Conservation (phyloP, 1,140 invertebrate species). For the Bilobella aurantiaca region DNA sequence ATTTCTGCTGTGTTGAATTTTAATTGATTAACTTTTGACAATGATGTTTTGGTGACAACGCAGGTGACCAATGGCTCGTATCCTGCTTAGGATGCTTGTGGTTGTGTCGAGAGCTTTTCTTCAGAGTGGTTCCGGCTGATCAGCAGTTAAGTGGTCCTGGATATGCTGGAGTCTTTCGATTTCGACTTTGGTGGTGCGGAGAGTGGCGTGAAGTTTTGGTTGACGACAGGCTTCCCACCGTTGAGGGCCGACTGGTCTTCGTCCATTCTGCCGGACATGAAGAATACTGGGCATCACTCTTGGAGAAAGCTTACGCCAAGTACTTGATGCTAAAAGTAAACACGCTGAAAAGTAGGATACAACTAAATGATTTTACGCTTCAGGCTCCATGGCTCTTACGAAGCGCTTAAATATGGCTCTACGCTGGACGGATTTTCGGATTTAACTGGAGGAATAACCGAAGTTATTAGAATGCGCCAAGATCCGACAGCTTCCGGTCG, state of each 20-base stretch:
- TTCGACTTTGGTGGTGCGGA: constrained; percentile 90
- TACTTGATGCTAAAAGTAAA: constrained; percentile 45
- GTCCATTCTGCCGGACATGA: constrained; percentile 76
- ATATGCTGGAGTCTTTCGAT: constrained; percentile 77
- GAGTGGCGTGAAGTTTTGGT: constrained; percentile 92
- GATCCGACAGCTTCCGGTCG: constrained; percentile 55
- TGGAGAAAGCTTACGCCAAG: constrained; percentile 99
- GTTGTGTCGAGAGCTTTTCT: constrained; percentile 78
- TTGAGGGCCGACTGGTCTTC: constrained; percentile 82
- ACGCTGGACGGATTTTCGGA: constrained; percentile 75
- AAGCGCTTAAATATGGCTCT: constrained; percentile 86
- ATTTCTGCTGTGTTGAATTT: too few relatives aligned
- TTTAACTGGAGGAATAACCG: constrained; percentile 77
- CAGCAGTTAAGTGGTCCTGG: constrained; percentile 61
- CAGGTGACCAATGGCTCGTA: constrained; percentile 82
- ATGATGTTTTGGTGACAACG: constrained; percentile 37
- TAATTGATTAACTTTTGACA: too few relatives aligned
- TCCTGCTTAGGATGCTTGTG: constrained; percentile 77
- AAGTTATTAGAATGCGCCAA: constrained; percentile 60
- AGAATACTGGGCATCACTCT: constrained; percentile 86
- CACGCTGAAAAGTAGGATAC: neutral
- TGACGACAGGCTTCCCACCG: constrained; percentile 88
- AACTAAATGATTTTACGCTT: constrained; percentile 25
- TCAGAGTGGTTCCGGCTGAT: constrained; percentile 87
- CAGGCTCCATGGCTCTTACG: constrained; percentile 93